Conservation (phyloP, 2,888 invertebrate genomes). For the Caenorhabditis wallacei region DNA sequence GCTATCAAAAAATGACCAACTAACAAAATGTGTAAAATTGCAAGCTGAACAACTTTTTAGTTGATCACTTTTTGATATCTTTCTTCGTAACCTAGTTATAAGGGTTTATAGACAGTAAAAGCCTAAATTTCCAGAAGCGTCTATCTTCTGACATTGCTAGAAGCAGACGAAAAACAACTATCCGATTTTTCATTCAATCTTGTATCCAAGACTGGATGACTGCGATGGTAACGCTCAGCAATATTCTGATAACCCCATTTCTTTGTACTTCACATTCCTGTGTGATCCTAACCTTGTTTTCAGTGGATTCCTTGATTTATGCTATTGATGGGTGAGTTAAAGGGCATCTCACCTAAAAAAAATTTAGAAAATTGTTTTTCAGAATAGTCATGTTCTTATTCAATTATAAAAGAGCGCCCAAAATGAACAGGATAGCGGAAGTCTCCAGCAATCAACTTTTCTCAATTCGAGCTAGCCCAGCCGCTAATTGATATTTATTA, state of each 20-base stretch:
- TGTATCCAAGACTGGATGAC: constrained; percentile 6
- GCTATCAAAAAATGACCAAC: too few relatives aligned
- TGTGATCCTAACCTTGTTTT: neutral
- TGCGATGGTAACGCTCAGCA: neutral
- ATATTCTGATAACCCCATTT: neutral
- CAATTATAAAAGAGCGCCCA: neutral
- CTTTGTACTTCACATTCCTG: neutral
- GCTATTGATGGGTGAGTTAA: neutral
- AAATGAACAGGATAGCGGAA: too few relatives aligned
- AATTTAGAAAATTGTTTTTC: too few relatives aligned
- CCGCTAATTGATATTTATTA: too few relatives aligned
- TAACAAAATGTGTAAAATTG: too few relatives aligned
- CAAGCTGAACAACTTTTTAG: too few relatives aligned
- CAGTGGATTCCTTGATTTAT: neutral
- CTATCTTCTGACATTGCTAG: neutral
- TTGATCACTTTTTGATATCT: too few relatives aligned
- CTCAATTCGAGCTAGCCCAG: too few relatives aligned
- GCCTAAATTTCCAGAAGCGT: neutral
- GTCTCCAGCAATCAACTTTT: too few relatives aligned
- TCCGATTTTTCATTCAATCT: constrained; percentile 1
- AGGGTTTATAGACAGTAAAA: too few relatives aligned
- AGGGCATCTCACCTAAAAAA: too few relatives aligned
- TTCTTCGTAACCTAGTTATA: too few relatives aligned
- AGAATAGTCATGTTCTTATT: constrained; percentile 10
- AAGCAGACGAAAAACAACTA: neutral